Evolutionary conservation across 1,140 invertebrate species (phyloP).

Genomic region (Wiebesia pumilae): DNA sequence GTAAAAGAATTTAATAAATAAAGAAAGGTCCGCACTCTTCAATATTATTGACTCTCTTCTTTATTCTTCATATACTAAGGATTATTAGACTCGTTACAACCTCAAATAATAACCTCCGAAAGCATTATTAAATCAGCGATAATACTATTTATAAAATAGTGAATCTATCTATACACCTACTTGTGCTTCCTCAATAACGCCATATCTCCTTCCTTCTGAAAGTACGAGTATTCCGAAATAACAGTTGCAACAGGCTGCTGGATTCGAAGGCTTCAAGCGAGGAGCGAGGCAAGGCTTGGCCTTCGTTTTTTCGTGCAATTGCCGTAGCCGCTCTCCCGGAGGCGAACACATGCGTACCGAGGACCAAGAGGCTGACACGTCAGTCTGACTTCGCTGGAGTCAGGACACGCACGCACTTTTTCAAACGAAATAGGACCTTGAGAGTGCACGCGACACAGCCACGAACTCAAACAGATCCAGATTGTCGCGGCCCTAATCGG

Average conservation of each 20-base stretch:
- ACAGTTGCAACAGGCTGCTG: background rate
- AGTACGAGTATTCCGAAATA: background rate
- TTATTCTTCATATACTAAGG: too few species aligned
- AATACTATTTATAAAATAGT: too few species aligned
- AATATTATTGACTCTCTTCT: too few species aligned
- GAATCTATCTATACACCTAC: too few species aligned
- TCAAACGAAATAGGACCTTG: background rate
- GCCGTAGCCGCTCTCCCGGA: background rate
- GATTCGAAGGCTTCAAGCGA: background rate
- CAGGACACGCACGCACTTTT: background rate
- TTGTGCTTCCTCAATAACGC: too few species aligned
- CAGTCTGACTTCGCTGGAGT: background rate
- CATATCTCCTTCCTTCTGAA: background rate
- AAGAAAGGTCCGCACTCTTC: too few species aligned
- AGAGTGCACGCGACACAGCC: too few species aligned
- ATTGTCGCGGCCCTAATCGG: background rate
- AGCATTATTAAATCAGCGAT: too few species aligned
- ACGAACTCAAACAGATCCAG: background rate
- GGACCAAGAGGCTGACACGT: background rate
- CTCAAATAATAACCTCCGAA: too few species aligned
- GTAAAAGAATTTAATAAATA: too few species aligned
- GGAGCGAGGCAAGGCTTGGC: background rate
- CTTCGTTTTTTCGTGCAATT: background rate
- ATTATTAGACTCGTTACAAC: too few species aligned
- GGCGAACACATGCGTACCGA: background rate